Conservation (phyloP, 2,113 vertebrate species). For the Trinectes maculatus region DNA sequence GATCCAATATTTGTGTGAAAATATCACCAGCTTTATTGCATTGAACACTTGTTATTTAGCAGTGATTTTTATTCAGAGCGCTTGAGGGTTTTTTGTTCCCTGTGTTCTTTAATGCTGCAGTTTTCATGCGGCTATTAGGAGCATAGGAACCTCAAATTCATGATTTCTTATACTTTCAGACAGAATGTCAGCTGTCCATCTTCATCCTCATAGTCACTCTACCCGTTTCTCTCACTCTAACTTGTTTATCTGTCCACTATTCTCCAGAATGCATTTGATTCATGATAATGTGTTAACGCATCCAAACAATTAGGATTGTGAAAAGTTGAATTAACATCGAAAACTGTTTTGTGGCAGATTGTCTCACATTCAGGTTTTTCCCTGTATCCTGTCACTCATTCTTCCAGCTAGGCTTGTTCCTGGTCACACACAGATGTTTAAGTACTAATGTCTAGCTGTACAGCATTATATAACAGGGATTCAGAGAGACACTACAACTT, state of each 20-base stretch:
- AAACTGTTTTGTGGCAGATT: no score
- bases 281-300: no score
- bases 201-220: no score
- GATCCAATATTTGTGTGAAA: background rate
- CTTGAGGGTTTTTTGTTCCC: no score
- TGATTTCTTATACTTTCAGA: background rate
- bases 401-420: background rate
- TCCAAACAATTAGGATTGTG: no score
- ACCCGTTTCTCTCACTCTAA: background rate
- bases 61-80: no score
- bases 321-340: no score
- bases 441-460: slow-evolving; percentile 3
- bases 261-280: no score
- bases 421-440: background rate
- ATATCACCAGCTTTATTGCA: background rate
- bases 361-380: background rate
- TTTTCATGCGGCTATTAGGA: background rate
- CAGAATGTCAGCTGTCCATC: background rate
- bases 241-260: no score
- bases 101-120: background rate
- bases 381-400: no score
- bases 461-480: slow-evolving; percentile 14
- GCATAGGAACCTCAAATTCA: background rate
- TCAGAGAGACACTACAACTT: slow-evolving; percentile 3
- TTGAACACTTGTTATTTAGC: no score